Evolutionary conservation across 1,140 invertebrate species (phyloP).

Genomic region (Drosophila elegans): DNA sequence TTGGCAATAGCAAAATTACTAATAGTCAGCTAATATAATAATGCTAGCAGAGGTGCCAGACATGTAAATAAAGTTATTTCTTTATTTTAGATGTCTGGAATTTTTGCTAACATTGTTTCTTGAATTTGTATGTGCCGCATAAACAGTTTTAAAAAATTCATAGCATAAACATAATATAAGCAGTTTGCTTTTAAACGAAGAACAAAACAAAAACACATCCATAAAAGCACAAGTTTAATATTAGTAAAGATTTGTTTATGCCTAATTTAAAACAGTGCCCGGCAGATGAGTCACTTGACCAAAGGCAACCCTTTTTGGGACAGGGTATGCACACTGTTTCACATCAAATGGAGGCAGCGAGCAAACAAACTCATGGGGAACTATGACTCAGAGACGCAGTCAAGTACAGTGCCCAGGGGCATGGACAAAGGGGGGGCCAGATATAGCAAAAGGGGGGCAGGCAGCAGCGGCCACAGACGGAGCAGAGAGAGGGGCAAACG

Average conservation of each 20-base stretch:
- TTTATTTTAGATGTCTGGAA: no score
- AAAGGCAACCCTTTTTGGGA: conserved; percentile 18
- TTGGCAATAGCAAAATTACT: no score
- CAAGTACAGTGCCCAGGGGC: conserved; percentile 31
- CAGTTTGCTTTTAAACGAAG: no score
- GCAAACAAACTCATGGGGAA: conserved; percentile 26
- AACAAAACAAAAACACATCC: not conserved
- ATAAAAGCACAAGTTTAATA: not conserved
- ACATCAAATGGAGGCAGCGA: conserved; percentile 18
- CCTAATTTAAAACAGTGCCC: not conserved
- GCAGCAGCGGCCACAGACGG: conserved; percentile 8
- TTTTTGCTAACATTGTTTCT: no score
- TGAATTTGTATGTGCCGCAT: no score
- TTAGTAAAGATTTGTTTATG: conserved; percentile 13
- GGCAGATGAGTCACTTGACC: conserved; percentile 17
- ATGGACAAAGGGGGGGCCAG: not conserved
- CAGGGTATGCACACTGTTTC: conserved; percentile 26
- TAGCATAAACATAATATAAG: no score
- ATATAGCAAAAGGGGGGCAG: not conserved
- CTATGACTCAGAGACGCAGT: conserved; percentile 49
- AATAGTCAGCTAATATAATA: no score
- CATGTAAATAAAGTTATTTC: no score
- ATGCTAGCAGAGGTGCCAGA: no score
- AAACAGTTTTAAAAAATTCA: no score
- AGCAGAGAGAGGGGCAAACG: conserved; percentile 15